phyloP scores from a whole-genome alignment of 2,113 vertebrate species.

The Oxyura jamaicensis region DNA sequence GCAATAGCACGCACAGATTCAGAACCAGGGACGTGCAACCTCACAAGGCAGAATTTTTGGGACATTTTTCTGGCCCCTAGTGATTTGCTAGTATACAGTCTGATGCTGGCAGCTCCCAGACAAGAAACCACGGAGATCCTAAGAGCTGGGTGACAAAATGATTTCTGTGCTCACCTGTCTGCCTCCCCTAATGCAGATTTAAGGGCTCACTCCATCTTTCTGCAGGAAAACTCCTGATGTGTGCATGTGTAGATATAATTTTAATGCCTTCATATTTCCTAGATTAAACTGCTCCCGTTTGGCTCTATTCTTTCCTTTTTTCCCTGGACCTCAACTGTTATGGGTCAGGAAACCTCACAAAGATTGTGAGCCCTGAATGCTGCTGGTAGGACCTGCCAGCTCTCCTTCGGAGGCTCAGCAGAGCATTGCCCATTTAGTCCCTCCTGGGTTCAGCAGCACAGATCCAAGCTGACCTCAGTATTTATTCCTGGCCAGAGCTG shows the following conservation, averaged over 20 bases:
- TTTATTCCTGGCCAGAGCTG: neutral
- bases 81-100: neutral
- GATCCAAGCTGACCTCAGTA: accelerated
- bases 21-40: neutral
- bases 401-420: neutral
- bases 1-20: neutral
- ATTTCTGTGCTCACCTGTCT: neutral
- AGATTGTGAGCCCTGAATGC: neutral
- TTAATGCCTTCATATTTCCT: neutral
- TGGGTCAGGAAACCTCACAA: neutral
- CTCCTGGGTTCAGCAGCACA: accelerated
- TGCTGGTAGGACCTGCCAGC: neutral
- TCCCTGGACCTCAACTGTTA: neutral
- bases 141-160: neutral
- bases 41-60: accelerated
- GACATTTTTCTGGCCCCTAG: neutral
- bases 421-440: neutral
- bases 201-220: neutral
- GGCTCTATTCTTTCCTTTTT: neutral
- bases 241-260: accelerated
- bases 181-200: neutral
- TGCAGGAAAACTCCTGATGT: neutral
- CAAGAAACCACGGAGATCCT: neutral
- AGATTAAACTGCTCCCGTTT: neutral
- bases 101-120: neutral